A percentile compares a stretch with the other conserved stretches of the same genome.
These are phyloP conservation scores for Entomyzon cyanotis DNA, from an alignment of 2,113 vertebrate genomes.

Conservation along the genomic window DNA sequence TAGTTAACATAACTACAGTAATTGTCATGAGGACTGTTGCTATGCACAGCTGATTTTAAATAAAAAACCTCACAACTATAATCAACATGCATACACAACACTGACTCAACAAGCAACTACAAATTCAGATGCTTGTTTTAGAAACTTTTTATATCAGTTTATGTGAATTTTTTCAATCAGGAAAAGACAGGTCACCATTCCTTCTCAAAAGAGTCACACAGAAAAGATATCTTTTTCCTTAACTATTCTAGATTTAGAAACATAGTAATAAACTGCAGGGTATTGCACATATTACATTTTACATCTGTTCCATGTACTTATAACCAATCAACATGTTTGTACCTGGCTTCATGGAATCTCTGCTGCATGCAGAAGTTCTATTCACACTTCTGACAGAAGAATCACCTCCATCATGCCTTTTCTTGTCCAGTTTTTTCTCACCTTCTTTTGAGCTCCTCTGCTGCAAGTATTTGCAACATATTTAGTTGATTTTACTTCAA, in stretches of 20 bases:
- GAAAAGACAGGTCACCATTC: not conserved
- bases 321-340: not conserved
- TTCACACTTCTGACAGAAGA: slow-evolving; percentile 5
- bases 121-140: not conserved
- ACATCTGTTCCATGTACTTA: not conserved
- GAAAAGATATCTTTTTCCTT: not conserved
- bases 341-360: slow-evolving; percentile 62
- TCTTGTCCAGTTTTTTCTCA: slow-evolving; percentile 56
- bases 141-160: not conserved
- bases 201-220: not conserved
- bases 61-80: not conserved
- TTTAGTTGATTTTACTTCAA: not conserved
- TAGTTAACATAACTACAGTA: not conserved
- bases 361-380: not conserved
- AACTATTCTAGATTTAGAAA: not conserved
- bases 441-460: slow-evolving; percentile 52
- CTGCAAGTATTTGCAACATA: slow-evolving; percentile 17
- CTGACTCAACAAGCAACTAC: not conserved
- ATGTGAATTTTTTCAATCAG: not conserved
- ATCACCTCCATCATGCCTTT: slow-evolving; percentile 5
- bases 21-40: not conserved
- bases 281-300: not conserved
- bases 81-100: not conserved
- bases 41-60: not conserved
- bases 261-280: not conserved